Conservation (phyloP, 2,888 invertebrate genomes). For the Isoperla grammatica region DNA sequence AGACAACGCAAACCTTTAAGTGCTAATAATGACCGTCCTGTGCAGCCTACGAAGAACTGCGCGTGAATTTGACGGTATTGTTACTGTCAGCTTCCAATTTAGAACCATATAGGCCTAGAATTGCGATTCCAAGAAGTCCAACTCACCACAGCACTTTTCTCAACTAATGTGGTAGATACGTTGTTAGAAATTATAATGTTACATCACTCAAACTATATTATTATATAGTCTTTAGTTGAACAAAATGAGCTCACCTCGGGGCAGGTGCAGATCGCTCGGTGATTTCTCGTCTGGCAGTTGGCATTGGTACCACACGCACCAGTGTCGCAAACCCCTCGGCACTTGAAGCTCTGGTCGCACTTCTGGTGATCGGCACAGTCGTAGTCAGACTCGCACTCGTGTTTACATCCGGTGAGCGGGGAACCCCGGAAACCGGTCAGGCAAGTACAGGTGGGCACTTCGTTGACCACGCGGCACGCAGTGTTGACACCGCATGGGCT, state of each 20-base stretch:
- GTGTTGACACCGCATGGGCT: conserved; percentile 78
- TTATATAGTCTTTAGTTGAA: too few species aligned
- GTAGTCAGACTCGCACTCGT: conserved; percentile 71
- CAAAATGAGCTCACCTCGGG: conserved; percentile 63
- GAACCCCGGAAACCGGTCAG: conserved; percentile 68
- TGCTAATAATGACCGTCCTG: too few species aligned
- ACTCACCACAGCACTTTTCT: too few species aligned
- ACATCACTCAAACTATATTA: too few species aligned
- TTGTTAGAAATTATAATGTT: too few species aligned
- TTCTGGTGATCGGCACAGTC: conserved; percentile 71
- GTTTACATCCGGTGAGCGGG: conserved; percentile 69
- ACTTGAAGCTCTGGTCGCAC: conserved; percentile 67
- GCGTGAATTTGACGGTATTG: too few species aligned
- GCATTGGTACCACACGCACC: conserved; percentile 66
- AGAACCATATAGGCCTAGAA: too few species aligned
- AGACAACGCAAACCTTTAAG: too few species aligned
- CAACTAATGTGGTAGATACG: too few species aligned
- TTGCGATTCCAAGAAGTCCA: too few species aligned
- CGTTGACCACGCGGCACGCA: conserved; percentile 69
- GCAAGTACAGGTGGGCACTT: conserved; percentile 74
- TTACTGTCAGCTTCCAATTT: too few species aligned
- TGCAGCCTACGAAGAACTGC: too few species aligned
- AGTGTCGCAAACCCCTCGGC: conserved; percentile 59
- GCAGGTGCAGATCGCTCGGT: conserved; percentile 72
- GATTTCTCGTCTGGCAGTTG: conserved; percentile 66